Conservation (phyloP, 2,113 vertebrate genomes). For the Alaudala cheleensis region DNA sequence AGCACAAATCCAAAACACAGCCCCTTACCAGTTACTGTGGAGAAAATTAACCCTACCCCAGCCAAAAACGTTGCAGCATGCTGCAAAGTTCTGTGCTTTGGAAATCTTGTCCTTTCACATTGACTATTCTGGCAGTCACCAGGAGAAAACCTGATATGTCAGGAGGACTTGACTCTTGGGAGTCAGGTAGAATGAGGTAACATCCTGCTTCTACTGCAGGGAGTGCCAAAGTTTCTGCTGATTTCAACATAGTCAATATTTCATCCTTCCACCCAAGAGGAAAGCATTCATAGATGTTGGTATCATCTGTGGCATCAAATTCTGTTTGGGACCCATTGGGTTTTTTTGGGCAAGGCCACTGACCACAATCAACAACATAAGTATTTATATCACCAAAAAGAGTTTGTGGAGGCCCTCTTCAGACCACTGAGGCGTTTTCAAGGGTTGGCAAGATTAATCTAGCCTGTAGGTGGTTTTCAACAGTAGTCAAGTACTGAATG, state of each 20-base stretch:
- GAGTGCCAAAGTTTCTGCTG: neutral
- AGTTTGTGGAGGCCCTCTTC: neutral
- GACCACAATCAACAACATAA: neutral
- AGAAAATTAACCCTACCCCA: neutral
- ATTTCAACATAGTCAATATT: neutral
- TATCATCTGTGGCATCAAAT: neutral
- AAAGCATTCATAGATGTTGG: neutral
- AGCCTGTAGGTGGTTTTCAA: neutral
- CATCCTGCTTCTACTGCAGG: neutral
- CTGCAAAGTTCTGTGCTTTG: neutral
- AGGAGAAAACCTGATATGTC: neutral
- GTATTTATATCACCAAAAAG: neutral
- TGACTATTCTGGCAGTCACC: neutral
- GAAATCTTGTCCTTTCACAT: neutral
- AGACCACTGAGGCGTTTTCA: neutral
- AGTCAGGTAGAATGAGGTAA: neutral
- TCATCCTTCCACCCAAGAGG: neutral
- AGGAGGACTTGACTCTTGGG: neutral
- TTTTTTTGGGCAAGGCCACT: neutral
- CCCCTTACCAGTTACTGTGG: no score
- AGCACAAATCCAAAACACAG: neutral
- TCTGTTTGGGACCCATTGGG: rapidly evolving
- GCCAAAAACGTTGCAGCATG: neutral
- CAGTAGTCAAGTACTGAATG: neutral
- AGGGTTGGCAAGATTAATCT: neutral